These are phyloP conservation scores for Dicyrtomina minuta DNA, from an alignment of 2,888 invertebrate genomes.

Conservation along the genomic window DNA sequence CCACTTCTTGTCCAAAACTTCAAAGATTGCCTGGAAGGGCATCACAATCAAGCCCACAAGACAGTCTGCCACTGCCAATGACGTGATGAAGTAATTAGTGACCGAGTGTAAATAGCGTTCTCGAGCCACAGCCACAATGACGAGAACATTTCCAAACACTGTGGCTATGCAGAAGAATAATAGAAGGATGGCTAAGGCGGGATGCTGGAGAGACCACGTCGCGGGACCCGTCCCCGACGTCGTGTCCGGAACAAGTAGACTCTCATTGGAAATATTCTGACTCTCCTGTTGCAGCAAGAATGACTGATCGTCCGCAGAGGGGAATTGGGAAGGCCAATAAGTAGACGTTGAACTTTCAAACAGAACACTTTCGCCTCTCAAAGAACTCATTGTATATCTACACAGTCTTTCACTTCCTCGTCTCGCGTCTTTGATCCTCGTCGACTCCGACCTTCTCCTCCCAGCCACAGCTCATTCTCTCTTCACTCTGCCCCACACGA, in stretches of 20 bases:
- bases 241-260: not conserved
- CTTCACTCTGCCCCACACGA: not conserved
- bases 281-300: conserved; percentile 5
- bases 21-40: conserved; percentile 93
- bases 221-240: not conserved
- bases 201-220: conserved; percentile 30
- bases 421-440: not conserved
- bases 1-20: conserved; percentile 87
- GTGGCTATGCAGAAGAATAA: conserved; percentile 87
- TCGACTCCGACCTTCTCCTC: not conserved
- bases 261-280: conserved; percentile 21
- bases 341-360: conserved; percentile 26
- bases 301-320: conserved; percentile 10
- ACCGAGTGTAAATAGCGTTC: conserved; percentile 94
- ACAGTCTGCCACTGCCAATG: conserved; percentile 93
- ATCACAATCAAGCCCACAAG: conserved; percentile 95
- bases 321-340: conserved; percentile 15
- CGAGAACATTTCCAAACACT: conserved; percentile 91
- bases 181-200: conserved; percentile 60
- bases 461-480: conserved; percentile 5
- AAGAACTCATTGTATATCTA: conserved; percentile 18
- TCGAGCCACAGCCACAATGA: conserved; percentile 87
- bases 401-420: not conserved
- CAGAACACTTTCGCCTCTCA: conserved; percentile 12
- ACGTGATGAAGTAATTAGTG: conserved; percentile 96